phyloP scores from a whole-genome alignment of 1,140 invertebrate species.

The Trichonephila clavata region DNA sequence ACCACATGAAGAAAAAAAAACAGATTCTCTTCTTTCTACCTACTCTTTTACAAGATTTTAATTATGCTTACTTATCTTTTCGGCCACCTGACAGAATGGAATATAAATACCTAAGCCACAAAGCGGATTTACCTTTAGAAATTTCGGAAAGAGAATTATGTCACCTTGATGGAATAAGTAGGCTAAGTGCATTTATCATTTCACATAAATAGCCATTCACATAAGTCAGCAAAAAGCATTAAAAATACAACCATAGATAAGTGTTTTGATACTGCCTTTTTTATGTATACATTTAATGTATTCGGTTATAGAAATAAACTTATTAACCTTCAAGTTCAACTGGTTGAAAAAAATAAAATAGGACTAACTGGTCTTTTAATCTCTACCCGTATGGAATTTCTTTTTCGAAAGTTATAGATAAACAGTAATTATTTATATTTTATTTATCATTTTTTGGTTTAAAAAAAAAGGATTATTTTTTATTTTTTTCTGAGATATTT shows the following conservation, averaged over 20 bases:
- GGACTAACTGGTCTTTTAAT: no score
- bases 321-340: neutral
- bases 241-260: neutral
- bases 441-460: no score
- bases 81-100: neutral
- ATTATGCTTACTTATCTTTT: neutral
- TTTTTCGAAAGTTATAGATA: no score
- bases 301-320: neutral
- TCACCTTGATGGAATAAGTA: neutral
- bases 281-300: neutral
- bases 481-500: no score
- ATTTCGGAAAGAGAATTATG: neutral
- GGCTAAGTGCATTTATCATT: neutral
- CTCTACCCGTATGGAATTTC: no score
- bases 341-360: neutral
- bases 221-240: neutral
- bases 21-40: neutral
- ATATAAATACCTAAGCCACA: neutral
- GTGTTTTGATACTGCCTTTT: neutral
- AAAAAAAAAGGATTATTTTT: no score
- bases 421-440: no score
- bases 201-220: slow-evolving; percentile 13
- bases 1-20: neutral
- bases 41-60: neutral
- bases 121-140: neutral